A percentile compares a stretch with the other conserved stretches of the same genome.
phyloP scores from a whole-genome alignment of 35 echinoderm and acorn worm species.

The Heliocidaris erythrogramma region DNA sequence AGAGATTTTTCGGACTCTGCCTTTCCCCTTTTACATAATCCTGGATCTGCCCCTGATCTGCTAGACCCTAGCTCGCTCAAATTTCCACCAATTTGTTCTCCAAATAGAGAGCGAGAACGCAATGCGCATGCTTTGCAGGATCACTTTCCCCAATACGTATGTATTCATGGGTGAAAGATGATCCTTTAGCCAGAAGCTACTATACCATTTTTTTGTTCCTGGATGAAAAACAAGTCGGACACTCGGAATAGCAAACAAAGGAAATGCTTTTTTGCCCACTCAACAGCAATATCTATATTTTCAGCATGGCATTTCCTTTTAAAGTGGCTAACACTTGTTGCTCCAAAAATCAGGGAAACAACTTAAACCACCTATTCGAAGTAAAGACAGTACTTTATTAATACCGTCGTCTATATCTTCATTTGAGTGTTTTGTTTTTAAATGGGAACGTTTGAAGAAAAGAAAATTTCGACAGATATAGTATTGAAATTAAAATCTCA shows the following conservation, averaged over 20 bases:
- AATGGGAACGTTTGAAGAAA: too few species aligned
- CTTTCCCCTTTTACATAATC: too few species aligned
- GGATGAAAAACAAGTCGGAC: neutral
- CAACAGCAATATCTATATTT: neutral
- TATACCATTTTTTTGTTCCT: neutral
- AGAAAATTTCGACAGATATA: too few species aligned
- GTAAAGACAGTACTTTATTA: too few species aligned
- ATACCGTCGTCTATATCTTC: too few species aligned
- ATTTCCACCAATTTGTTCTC: constrained; percentile 28
- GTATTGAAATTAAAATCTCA: too few species aligned
- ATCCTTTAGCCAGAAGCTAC: neutral
- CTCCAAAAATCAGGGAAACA: too few species aligned
- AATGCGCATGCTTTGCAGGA: neutral
- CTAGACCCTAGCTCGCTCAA: neutral
- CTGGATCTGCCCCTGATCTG: too few species aligned
- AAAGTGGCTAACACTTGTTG: neutral
- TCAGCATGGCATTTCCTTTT: neutral
- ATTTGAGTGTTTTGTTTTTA: too few species aligned
- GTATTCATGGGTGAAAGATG: constrained; percentile 18
- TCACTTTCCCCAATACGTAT: neutral
- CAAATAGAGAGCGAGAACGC: neutral
- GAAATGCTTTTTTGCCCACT: neutral
- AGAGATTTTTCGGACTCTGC: too few species aligned
- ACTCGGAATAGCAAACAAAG: neutral
- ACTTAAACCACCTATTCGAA: too few species aligned